Conservation (phyloP, 2,113 vertebrate genomes). For the Ceyx cyanopectus region DNA sequence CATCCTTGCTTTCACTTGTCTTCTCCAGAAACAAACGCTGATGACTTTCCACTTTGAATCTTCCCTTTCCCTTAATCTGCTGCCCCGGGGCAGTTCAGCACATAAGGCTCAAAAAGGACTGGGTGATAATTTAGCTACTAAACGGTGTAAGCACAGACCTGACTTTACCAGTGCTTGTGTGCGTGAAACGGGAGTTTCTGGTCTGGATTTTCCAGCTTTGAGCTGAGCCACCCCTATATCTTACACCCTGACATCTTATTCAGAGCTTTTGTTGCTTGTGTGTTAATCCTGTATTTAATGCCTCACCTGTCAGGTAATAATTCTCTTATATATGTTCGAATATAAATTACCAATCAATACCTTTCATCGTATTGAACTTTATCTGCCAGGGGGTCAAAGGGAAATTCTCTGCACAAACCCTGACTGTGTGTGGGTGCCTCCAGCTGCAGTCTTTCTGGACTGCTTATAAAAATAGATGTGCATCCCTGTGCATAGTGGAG, state of each 20-base stretch:
- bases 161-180: rapidly evolving
- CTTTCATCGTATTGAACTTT: background rate
- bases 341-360: background rate
- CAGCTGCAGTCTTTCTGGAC: rapidly evolving
- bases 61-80: background rate
- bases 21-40: background rate
- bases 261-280: background rate
- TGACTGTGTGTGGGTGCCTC: rapidly evolving
- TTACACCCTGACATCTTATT: background rate
- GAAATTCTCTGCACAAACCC: background rate
- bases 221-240: background rate
- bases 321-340: background rate
- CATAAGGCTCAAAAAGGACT: background rate
- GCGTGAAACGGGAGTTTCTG: background rate
- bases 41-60: background rate
- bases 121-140: background rate
- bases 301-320: background rate
- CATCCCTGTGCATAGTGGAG: rapidly evolving
- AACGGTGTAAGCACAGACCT: background rate
- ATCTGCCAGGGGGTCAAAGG: background rate
- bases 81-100: background rate
- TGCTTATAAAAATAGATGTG: background rate
- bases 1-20: background rate
- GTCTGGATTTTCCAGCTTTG: background rate
- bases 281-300: background rate